Conservation (phyloP, 2,797 vertebrate genomes). For the Alosa sapidissima region DNA sequence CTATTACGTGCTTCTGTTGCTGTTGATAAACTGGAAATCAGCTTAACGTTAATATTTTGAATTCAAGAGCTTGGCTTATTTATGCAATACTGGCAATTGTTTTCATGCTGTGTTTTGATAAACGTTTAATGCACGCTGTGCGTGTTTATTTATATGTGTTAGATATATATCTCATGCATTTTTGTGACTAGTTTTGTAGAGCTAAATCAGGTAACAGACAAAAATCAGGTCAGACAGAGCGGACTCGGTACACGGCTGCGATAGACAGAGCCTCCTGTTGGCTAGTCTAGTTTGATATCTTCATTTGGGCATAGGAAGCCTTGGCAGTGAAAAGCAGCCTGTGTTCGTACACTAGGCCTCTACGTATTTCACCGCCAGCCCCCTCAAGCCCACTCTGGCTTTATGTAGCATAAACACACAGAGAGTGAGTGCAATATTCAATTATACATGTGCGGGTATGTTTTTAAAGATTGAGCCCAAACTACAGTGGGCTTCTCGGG, state of each 20-base stretch:
- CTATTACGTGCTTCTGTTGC: not conserved
- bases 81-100: not conserved
- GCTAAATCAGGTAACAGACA: conserved; percentile 15
- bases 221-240: conserved; percentile 21
- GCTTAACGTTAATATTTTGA: not conserved
- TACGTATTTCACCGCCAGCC: conserved; percentile 27
- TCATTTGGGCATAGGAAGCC: conserved; percentile 29
- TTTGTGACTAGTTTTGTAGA: not conserved
- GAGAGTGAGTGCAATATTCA: conserved; percentile 23
- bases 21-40: not conserved
- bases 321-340: conserved; percentile 37
- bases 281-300: conserved; percentile 38
- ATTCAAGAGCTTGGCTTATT: not conserved
- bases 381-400: conserved; percentile 36
- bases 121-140: not conserved
- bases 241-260: conserved; percentile 44
- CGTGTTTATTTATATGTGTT: not conserved
- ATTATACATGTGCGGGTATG: conserved; percentile 22
- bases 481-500: conserved; percentile 9
- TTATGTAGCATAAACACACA: conserved; percentile 29
- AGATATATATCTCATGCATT: not conserved
- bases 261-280: conserved; percentile 36
- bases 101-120: not conserved
- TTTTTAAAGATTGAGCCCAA: not conserved
- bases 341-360: conserved; percentile 30